Evolutionary conservation across 2,888 invertebrate species (phyloP).

Genomic region (Stenurella melanura): DNA sequence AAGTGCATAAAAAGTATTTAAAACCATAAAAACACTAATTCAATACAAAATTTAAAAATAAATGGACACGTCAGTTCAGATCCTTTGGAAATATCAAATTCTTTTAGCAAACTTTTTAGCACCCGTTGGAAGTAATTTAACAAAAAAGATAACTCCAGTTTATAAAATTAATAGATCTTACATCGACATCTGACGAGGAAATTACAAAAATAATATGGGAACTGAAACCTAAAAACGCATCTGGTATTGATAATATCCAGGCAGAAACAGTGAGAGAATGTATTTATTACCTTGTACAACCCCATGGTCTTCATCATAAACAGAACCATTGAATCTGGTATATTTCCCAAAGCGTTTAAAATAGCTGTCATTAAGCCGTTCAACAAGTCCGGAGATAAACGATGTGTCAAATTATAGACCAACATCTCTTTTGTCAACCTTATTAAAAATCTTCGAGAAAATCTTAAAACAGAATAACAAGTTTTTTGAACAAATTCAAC

Average conservation of each 20-base stretch:
- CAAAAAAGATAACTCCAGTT: slow-evolving; percentile 6
- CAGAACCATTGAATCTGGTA: neutral
- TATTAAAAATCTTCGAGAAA: too few relatives aligned
- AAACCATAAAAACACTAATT: too few relatives aligned
- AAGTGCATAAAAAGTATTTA: neutral
- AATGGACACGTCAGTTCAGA: too few relatives aligned
- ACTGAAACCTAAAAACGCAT: neutral
- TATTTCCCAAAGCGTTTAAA: neutral
- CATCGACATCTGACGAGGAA: neutral
- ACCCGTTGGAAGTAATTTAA: neutral
- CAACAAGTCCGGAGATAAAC: neutral
- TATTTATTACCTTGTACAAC: neutral
- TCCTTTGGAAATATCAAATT: neutral
- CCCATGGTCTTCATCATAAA: neutral
- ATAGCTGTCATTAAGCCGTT: neutral
- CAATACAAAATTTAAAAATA: too few relatives aligned
- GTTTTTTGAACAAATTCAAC: too few relatives aligned
- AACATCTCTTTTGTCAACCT: neutral
- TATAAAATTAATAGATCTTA: neutral
- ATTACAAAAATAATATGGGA: neutral
- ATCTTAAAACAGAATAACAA: too few relatives aligned
- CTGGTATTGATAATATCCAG: slow-evolving; percentile 5
- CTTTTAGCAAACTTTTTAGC: neutral
- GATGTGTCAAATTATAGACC: neutral
- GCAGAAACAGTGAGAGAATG: neutral